A percentile compares a stretch with the other conserved stretches of the same genome.
Evolutionary conservation across 2,888 invertebrate genomes (phyloP).

Genomic region (Drosophila pseudotalamancana): DNA sequence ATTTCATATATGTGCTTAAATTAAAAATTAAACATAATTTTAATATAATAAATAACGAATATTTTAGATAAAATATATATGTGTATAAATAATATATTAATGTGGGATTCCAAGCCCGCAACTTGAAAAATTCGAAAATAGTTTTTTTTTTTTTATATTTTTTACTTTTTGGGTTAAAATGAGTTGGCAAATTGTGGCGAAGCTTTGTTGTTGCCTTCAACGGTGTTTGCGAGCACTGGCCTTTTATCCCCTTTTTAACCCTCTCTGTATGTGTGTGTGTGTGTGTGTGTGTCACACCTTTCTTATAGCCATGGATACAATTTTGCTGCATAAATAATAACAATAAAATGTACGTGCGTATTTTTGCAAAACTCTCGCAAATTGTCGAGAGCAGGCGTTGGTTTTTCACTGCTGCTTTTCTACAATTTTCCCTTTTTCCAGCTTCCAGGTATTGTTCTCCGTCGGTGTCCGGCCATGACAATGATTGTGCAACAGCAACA

Average conservation of each 20-base stretch:
- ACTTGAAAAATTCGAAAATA: too few relatives aligned
- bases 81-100: too few relatives aligned
- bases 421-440: not conserved
- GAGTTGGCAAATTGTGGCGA: slow-evolving; percentile 38
- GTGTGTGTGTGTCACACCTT: not conserved
- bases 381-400: slow-evolving; percentile 53
- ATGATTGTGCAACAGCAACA: slow-evolving; percentile 45
- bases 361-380: slow-evolving; percentile 52
- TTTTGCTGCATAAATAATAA: slow-evolving; percentile 64
- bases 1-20: too few relatives aligned
- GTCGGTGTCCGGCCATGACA: slow-evolving; percentile 15
- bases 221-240: slow-evolving; percentile 24
- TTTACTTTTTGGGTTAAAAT: slow-evolving; percentile 33
- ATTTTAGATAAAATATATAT: too few relatives aligned
- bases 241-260: slow-evolving; percentile 25
- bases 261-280: not conserved
- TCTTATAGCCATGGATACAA: slow-evolving; percentile 28
- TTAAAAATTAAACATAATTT: too few relatives aligned
- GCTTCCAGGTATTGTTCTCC: not conserved
- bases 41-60: too few relatives aligned
- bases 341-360: slow-evolving; percentile 66
- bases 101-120: too few relatives aligned
- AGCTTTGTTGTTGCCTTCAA: slow-evolving; percentile 32
- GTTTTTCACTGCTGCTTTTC: slow-evolving; percentile 8
- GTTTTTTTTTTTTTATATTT: slow-evolving; percentile 8